Evolutionary conservation across 1,140 invertebrate genomes (phyloP).

Genomic region (Pogonomyrmex barbatus): DNA sequence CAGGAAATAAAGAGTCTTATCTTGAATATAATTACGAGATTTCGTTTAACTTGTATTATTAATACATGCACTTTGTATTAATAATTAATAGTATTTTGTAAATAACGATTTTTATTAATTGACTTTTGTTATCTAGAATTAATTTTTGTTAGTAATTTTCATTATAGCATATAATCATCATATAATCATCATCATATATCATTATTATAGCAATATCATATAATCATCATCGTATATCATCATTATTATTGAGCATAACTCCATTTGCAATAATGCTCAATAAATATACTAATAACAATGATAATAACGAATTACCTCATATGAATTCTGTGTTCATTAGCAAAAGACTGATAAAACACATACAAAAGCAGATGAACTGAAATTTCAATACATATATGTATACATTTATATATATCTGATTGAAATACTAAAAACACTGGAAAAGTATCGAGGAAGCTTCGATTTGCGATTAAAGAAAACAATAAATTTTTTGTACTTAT

Average conservation of each 20-base stretch:
- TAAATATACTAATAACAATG: slow-evolving; percentile 54
- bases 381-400: slow-evolving; percentile 38
- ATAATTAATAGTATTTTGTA: too few relatives aligned
- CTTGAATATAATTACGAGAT: too few relatives aligned
- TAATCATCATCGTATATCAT: slow-evolving; percentile 66
- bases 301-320: slow-evolving; percentile 70
- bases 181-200: not conserved
- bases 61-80: too few relatives aligned
- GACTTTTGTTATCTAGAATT: not conserved
- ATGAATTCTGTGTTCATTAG: slow-evolving; percentile 67
- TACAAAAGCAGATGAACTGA: slow-evolving; percentile 19
- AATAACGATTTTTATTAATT: too few relatives aligned
- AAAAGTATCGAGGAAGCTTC: slow-evolving; percentile 4
- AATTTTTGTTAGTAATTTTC: slow-evolving; percentile 72
- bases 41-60: too few relatives aligned
- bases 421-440: slow-evolving; percentile 35
- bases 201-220: slow-evolving; percentile 71
- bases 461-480: not conserved
- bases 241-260: slow-evolving; percentile 68
- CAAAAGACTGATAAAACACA: slow-evolving; percentile 68
- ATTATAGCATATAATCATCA: too few relatives aligned
- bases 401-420: slow-evolving; percentile 4
- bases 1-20: too few relatives aligned
- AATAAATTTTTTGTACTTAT: not conserved
- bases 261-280: slow-evolving; percentile 83